phyloP scores from a whole-genome alignment of 1,140 invertebrate genomes.

The Bactericera cockerelli region DNA sequence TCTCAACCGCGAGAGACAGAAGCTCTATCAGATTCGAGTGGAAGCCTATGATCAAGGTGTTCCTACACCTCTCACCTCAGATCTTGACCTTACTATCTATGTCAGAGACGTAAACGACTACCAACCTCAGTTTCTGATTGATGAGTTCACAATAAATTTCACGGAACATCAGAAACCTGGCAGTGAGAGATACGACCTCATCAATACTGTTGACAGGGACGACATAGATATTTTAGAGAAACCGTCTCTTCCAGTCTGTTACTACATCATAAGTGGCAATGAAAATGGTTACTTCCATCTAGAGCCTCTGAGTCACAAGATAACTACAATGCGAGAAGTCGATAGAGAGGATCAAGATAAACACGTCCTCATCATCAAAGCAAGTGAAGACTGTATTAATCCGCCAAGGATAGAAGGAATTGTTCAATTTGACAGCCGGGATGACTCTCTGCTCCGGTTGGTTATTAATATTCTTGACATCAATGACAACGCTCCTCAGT shows the following conservation, averaged over 20 bases:
- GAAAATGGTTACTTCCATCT: slow-evolving; percentile 52
- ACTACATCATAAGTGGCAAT: slow-evolving; percentile 71
- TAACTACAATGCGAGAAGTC: slow-evolving; percentile 38
- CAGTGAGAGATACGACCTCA: slow-evolving; percentile 48
- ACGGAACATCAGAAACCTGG: slow-evolving; percentile 59
- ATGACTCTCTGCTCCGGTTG: slow-evolving; percentile 58
- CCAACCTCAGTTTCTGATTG: slow-evolving; percentile 68
- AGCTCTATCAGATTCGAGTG: slow-evolving; percentile 75
- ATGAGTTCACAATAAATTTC: slow-evolving; percentile 53
- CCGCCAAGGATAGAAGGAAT: slow-evolving; percentile 30
- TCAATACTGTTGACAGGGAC: slow-evolving; percentile 68
- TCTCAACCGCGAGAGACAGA: slow-evolving; percentile 65
- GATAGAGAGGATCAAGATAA: slow-evolving; percentile 57
- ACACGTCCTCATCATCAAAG: slow-evolving; percentile 59
- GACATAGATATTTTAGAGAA: slow-evolving; percentile 65
- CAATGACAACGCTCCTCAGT: slow-evolving; percentile 77
- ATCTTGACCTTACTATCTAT: slow-evolving; percentile 77
- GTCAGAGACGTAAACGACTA: slow-evolving; percentile 79
- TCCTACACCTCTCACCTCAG: slow-evolving; percentile 68
- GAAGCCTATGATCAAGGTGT: slow-evolving; percentile 76
- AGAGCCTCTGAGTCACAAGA: slow-evolving; percentile 53
- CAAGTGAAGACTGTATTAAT: slow-evolving; percentile 62
- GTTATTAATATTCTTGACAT: slow-evolving; percentile 61
- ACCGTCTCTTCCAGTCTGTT: slow-evolving; percentile 61
- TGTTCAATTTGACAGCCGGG: slow-evolving; percentile 31